These are phyloP conservation scores for Timema podura DNA, from an alignment of 2,888 invertebrate species.

Conservation along the genomic window DNA sequence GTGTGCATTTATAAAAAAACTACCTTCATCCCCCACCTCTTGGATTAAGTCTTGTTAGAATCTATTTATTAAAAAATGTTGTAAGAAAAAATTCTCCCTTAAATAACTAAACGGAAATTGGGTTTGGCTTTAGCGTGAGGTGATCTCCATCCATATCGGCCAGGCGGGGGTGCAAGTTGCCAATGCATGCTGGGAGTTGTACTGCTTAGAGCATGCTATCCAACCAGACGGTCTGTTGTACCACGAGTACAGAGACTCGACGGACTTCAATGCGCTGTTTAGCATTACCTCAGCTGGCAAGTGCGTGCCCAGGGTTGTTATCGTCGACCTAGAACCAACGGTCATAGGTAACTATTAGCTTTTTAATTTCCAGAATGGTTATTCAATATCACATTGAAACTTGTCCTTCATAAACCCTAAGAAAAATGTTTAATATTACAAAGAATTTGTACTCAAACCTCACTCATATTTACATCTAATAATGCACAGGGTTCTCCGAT, in stretches of 20 bases:
- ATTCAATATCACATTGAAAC: too few relatives aligned
- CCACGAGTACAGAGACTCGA: constrained; percentile 34
- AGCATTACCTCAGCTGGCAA: constrained; percentile 52
- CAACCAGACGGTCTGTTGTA: constrained; percentile 61
- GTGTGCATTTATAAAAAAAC: too few relatives aligned
- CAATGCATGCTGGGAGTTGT: constrained; percentile 49
- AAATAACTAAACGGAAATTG: neutral
- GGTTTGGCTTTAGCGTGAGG: constrained; percentile 62
- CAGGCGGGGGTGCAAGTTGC: constrained; percentile 85
- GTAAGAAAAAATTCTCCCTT: too few relatives aligned
- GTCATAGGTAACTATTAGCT: constrained; percentile 40
- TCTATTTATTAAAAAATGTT: too few relatives aligned
- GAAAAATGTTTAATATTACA: too few relatives aligned
- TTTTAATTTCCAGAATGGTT: too few relatives aligned
- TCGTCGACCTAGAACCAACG: constrained; percentile 56
- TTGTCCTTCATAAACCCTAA: too few relatives aligned
- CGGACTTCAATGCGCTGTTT: constrained; percentile 42
- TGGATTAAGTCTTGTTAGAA: too few relatives aligned
- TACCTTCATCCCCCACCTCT: too few relatives aligned
- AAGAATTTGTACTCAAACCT: too few relatives aligned
- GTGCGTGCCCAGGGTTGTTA: constrained; percentile 53
- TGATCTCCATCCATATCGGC: constrained; percentile 81
- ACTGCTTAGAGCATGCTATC: constrained; percentile 75
- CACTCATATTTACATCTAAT: too few relatives aligned
- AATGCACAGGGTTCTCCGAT: too few relatives aligned